A percentile compares a stretch with the other conserved stretches of the same genome.
Evolutionary conservation across 2,888 invertebrate genomes (phyloP).

Genomic region (Volucella zonaria): DNA sequence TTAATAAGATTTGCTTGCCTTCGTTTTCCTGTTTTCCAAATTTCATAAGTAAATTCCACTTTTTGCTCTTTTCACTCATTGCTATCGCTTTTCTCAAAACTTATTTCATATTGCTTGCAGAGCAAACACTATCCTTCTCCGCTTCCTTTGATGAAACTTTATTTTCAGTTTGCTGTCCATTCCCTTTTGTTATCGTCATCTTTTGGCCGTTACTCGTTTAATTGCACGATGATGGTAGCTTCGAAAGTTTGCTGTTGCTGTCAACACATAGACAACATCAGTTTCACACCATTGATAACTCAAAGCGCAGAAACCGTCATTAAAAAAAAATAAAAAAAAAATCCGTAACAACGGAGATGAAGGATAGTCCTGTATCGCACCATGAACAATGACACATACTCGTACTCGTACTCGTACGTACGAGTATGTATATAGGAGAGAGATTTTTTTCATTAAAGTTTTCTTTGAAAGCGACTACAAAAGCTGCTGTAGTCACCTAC

Average conservation of each 20-base stretch:
- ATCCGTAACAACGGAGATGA: neutral
- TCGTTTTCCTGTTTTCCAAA: too few relatives aligned
- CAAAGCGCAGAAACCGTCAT: slow-evolving; percentile 10
- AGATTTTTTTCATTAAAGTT: slow-evolving; percentile 49
- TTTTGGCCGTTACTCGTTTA: slow-evolving; percentile 1
- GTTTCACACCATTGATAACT: slow-evolving; percentile 51
- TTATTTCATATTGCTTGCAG: neutral
- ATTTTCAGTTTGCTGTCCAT: neutral
- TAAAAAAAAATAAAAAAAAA: slow-evolving; percentile 7
- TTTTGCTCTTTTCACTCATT: too few relatives aligned
- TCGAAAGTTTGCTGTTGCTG: slow-evolving; percentile 16
- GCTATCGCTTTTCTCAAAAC: neutral
- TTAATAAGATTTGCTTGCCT: too few relatives aligned
- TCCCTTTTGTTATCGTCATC: neutral
- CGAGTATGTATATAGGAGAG: neutral
- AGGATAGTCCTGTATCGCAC: neutral
- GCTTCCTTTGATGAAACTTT: slow-evolving; percentile 26
- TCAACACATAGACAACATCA: slow-evolving; percentile 22
- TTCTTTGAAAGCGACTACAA: slow-evolving; percentile 50
- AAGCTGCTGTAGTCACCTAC: slow-evolving; percentile 26
- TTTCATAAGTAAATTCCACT: too few relatives aligned
- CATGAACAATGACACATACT: slow-evolving; percentile 39
- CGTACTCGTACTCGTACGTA: neutral
- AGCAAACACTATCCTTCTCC: neutral
- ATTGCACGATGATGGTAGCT: slow-evolving; percentile 27